These are phyloP conservation scores for Cephalopterus ornatus DNA, from an alignment of 2,113 vertebrate species.

Conservation along the genomic window DNA sequence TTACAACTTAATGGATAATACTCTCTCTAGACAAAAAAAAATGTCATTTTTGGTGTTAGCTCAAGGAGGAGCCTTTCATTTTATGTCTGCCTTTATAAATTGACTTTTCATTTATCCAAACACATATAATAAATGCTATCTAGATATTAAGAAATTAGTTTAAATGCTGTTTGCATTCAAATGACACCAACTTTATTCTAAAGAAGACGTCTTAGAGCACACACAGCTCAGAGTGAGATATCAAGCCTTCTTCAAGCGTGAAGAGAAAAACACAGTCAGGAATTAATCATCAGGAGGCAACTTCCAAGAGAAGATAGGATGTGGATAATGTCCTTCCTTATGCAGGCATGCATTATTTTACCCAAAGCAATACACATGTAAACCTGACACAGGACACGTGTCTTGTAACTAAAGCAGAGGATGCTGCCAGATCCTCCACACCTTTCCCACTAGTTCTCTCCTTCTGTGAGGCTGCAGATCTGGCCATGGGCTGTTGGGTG, in stretches of 20 bases:
- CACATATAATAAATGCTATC: not conserved
- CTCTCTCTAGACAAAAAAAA: not conserved
- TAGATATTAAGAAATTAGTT: not conserved
- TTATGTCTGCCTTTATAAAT: not conserved
- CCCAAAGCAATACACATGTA: not conserved
- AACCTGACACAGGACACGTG: not conserved
- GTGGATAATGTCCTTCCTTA: not conserved
- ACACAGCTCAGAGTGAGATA: not conserved
- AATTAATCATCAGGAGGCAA: constrained; percentile 1
- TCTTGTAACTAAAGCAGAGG: not conserved
- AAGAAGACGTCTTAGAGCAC: not conserved
- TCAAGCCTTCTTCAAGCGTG: not conserved
- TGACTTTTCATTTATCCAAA: not conserved
- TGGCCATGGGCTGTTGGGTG: not conserved
- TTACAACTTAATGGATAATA: not conserved
- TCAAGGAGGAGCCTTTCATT: not conserved
- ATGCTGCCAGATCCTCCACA: not conserved
- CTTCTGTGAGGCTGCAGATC: not conserved
- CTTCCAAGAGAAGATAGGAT: not conserved
- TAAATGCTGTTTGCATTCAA: not conserved
- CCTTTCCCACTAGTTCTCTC: not conserved
- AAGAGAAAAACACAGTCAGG: not conserved
- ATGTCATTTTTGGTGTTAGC: not conserved
- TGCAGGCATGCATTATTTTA: not conserved
- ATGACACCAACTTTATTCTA: not conserved